Percentiles rank a stretch among this genome's conserved stretches.
These are phyloP conservation scores for Drosophila baimaii DNA, from an alignment of 1,140 invertebrate genomes.

Conservation along the genomic window DNA sequence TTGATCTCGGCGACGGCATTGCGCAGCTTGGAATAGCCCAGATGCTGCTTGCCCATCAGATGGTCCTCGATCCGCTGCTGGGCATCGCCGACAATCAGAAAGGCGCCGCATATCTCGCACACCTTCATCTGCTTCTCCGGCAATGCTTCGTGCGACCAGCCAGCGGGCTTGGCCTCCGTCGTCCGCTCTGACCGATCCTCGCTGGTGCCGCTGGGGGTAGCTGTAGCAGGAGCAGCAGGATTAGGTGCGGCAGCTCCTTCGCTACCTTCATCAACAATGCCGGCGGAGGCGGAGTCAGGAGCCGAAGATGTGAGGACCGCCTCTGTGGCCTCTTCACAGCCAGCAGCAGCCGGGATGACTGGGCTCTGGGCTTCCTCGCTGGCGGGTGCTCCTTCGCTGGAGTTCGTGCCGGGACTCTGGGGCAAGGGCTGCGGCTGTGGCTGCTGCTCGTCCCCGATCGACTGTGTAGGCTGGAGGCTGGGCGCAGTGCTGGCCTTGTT, in stretches of 20 bases:
- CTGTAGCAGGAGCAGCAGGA: background rate
- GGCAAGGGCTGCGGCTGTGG: background rate
- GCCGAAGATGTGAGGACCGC: background rate
- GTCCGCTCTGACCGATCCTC: slow-evolving; percentile 86
- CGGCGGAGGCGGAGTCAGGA: background rate
- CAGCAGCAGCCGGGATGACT: background rate
- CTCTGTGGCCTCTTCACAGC: background rate
- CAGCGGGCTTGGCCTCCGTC: slow-evolving; percentile 86
- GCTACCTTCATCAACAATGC: background rate
- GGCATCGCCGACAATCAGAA: slow-evolving; percentile 99
- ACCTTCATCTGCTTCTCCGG: slow-evolving; percentile 99
- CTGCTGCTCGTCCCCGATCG: slow-evolving; percentile 22
- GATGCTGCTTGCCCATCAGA: slow-evolving; percentile 98
- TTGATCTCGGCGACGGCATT: slow-evolving; percentile 88
- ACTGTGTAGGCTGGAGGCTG: slow-evolving; percentile 2
- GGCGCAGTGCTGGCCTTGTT: slow-evolving; percentile 12
- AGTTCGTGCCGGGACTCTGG: slow-evolving; percentile 29
- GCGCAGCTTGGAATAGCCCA: slow-evolving; percentile 90
- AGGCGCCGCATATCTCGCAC: slow-evolving; percentile 98
- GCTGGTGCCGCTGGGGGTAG: slow-evolving; percentile 8
- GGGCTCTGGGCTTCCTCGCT: slow-evolving; percentile 1
- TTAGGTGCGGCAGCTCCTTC: background rate
- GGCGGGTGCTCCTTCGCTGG: slow-evolving; percentile 6
- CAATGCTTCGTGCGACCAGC: slow-evolving; percentile 84
- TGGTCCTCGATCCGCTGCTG: slow-evolving; percentile 99